These are phyloP conservation scores for Trinorchestia longiramus DNA, from an alignment of 1,140 invertebrate genomes.

Conservation along the genomic window DNA sequence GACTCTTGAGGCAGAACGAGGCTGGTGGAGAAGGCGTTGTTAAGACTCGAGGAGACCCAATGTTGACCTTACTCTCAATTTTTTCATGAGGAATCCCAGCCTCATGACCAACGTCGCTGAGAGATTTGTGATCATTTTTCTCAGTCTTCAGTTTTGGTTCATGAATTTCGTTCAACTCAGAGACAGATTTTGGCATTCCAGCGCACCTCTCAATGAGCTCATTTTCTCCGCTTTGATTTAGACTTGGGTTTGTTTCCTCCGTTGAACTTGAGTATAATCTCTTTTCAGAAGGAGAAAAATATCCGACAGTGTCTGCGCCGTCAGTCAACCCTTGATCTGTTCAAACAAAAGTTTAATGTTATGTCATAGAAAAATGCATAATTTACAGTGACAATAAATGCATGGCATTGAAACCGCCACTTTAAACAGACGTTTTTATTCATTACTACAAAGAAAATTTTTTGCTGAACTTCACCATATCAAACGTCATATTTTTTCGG, in stretches of 20 bases:
- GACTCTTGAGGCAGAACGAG: background rate
- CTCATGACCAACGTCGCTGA: background rate
- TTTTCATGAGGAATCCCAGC: background rate
- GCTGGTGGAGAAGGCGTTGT: slow-evolving; percentile 13
- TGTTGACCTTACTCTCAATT: background rate
- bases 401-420: background rate
- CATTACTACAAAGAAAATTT: background rate
- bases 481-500: background rate
- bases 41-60: background rate
- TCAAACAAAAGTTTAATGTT: background rate
- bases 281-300: background rate
- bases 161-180: background rate
- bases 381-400: background rate
- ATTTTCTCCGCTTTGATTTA: background rate
- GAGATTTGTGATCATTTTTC: background rate
- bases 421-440: background rate
- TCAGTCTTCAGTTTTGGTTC: background rate
- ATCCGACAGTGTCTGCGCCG: background rate
- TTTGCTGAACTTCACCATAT: background rate
- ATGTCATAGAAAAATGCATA: background rate
- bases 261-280: background rate
- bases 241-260: background rate
- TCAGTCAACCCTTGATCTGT: background rate
- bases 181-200: background rate
- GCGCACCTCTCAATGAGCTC: background rate